phyloP scores from a whole-genome alignment of 2,797 vertebrate species.

The Notoglanidium macrostoma region DNA sequence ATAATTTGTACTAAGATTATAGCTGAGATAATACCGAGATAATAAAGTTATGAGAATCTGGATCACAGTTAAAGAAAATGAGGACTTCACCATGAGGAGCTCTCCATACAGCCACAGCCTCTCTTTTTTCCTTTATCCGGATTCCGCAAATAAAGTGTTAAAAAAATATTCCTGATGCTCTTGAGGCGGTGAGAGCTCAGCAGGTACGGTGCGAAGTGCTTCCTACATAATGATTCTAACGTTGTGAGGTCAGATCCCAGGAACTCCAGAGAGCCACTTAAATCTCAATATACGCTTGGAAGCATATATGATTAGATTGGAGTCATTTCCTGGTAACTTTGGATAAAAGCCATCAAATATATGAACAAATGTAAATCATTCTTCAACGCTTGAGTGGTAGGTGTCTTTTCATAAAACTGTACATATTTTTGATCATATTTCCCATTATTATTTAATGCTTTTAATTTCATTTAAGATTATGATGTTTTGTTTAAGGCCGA shows the following conservation, averaged over 20 bases:
- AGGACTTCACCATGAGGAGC: background rate
- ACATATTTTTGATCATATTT: background rate
- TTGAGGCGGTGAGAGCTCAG: background rate
- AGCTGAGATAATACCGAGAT: background rate
- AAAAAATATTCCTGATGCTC: background rate
- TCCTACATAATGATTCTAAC: background rate
- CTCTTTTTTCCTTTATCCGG: background rate
- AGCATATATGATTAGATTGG: background rate
- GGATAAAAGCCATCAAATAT: background rate
- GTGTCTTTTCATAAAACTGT: background rate
- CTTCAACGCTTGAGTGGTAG: background rate
- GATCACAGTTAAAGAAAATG: background rate
- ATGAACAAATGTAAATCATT: background rate
- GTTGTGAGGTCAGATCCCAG: background rate
- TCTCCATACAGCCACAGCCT: background rate
- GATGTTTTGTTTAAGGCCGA: background rate
- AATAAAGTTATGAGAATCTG: background rate
- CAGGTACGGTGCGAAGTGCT: background rate
- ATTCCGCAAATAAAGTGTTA: background rate
- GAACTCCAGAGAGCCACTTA: slow-evolving; percentile 1
- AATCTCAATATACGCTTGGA: background rate
- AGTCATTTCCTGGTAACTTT: background rate
- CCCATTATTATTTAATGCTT: background rate
- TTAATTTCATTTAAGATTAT: background rate
- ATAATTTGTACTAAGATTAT: background rate